Base-by-base conservation (phyloP, 2,113 vertebrate genomes). In the Tragelaphus scriptus region DNA sequence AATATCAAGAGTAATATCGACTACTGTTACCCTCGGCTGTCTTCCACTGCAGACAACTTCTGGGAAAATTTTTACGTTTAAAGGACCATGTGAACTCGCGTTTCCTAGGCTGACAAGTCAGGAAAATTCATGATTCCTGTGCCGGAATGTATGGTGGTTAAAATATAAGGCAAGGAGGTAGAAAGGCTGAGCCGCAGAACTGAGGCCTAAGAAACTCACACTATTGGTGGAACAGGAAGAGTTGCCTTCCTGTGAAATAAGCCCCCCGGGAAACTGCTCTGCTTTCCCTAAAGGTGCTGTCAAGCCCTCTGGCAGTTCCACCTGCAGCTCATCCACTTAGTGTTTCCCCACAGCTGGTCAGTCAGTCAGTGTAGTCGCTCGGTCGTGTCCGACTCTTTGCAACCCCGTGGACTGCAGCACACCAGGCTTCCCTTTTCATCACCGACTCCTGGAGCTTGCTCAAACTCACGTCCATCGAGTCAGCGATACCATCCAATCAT, bases 21-120 rank as follows among this genome's bases (percentile, higher is more conserved):
- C 53, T 40, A 40, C 19, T 85, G 32, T 92, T 47, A 59, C 56
- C 87, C 65, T 90, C 63, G 55, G 68, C 32, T 88, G 55, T 75
- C 11, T 79, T 95, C 79, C 56, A 61, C 40, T 63, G 65, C 32
- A 61, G 47, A 90, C n/a, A 51, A 90, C 61, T 91, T 91, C 77
- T 92, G 53, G 32, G 92, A 81, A 97, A 86, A 26, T n/a, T 85
- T 92, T 93, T 84, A 40, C 28, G 19, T 94, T 92, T 85, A 56
- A 96, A 96, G 85, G 80, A 82, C 44, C n/a, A 10, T 9, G 36
- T 6, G 44, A 63, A 87, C 53, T 93, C 11, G 11, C 7, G 1
- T 75, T 92, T 47, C 63, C 95, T 55, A 30, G 85, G 85, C 47
- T 93, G 61, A 90, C 6, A 49, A 97, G 88, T 90, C 56, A 94